Conservation (phyloP, 2,113 vertebrate genomes). For the Charadrius vociferus region DNA sequence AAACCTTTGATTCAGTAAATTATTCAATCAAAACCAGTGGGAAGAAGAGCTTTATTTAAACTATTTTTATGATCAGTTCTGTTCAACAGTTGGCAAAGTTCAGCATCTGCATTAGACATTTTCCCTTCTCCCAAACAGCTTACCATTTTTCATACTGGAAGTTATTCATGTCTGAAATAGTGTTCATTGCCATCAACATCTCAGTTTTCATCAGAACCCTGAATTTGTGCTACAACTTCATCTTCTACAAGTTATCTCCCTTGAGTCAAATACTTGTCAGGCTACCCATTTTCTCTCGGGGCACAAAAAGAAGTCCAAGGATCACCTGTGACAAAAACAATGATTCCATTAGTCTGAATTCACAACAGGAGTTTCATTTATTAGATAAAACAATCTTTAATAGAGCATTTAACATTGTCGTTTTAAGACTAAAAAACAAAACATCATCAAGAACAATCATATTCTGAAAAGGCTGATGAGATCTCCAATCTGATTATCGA, state of each 20-base stretch:
- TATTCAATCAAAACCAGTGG: constrained; percentile 46
- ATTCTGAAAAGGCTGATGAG: constrained; percentile 11
- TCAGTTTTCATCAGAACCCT: constrained; percentile 60
- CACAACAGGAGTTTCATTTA: not conserved
- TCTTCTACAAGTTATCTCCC: constrained; percentile 46
- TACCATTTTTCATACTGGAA: constrained; percentile 69
- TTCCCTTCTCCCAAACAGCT: constrained; percentile 27
- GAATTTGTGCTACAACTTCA: constrained; percentile 28
- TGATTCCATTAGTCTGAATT: constrained; percentile 36
- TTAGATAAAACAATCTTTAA: constrained; percentile 13
- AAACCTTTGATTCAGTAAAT: constrained; percentile 17
- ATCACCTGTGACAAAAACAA: constrained; percentile 65
- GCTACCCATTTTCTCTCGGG: not conserved
- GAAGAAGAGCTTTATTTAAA: constrained; percentile 40
- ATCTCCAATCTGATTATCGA: not conserved
- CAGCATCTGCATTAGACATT: not conserved
- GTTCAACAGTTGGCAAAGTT: not conserved
- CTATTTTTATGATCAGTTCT: not conserved
- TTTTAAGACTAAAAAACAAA: constrained; percentile 15
- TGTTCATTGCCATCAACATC: constrained; percentile 47
- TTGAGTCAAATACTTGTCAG: not conserved
- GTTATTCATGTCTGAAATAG: constrained; percentile 62
- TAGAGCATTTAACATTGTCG: not conserved
- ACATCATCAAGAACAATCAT: constrained; percentile 58
- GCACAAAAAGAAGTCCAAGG: constrained; percentile 4